phyloP scores from a whole-genome alignment of 1,140 invertebrate genomes.

The Hypothenemus hampei region DNA sequence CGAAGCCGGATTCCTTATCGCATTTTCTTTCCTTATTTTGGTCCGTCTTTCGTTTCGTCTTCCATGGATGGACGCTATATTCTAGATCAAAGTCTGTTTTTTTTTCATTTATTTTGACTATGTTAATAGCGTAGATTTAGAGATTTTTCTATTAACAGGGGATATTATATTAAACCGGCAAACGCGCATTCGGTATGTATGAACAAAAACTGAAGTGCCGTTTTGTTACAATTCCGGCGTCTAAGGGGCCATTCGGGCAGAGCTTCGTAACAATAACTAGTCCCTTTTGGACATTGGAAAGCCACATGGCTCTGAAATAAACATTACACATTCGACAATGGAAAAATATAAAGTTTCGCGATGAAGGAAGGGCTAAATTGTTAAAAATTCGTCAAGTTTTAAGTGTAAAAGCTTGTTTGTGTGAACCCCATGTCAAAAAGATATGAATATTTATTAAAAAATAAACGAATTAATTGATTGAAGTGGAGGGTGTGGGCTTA shows the following conservation, averaged over 20 bases:
- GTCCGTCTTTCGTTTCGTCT: conserved; percentile 7
- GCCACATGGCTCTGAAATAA: conserved; percentile 22
- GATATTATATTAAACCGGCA: conserved; percentile 14
- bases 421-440: not conserved
- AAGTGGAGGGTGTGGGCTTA: not conserved
- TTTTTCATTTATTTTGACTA: too few relatives aligned
- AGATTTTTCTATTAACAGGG: conserved; percentile 5
- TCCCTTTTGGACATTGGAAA: conserved; percentile 27
- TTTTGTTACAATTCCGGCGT: conserved; percentile 25
- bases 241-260: conserved; percentile 27
- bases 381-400: not conserved
- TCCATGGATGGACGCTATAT: not conserved
- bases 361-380: not conserved
- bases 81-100: not conserved
- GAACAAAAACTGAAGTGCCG: conserved; percentile 29
- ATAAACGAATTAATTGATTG: not conserved
- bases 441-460: conserved; percentile 11
- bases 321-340: conserved; percentile 22
- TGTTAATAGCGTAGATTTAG: too few relatives aligned
- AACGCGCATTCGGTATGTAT: conserved; percentile 28
- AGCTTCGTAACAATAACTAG: conserved; percentile 28
- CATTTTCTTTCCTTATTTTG: conserved; percentile 6
- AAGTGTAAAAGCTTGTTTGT: conserved; percentile 13
- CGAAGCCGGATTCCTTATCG: not conserved
- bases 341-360: not conserved